Evolutionary conservation across 2,888 invertebrate species (phyloP).

Genomic region (Steinernema scapterisci): DNA sequence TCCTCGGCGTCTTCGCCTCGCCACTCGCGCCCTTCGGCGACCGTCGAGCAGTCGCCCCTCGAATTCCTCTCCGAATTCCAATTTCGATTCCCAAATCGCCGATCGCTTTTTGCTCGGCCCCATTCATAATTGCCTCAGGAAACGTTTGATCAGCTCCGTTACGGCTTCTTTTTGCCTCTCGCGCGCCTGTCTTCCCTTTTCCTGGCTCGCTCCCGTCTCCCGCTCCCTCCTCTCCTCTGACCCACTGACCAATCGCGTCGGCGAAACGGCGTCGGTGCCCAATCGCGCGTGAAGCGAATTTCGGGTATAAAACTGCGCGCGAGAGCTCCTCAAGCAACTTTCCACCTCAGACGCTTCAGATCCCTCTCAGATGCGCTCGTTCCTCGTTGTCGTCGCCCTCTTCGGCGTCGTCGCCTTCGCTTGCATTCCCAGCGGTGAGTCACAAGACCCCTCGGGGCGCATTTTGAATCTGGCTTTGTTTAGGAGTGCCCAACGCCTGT

Average conservation of each 20-base stretch:
- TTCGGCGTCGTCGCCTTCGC: constrained; percentile 13
- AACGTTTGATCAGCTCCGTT: background rate
- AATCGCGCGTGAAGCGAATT: constrained; percentile 31
- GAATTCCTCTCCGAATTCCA: constrained; percentile 1
- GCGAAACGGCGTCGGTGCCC: constrained; percentile 26
- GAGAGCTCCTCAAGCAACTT: background rate
- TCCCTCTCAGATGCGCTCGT: background rate
- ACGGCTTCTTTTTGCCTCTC: constrained; percentile 13
- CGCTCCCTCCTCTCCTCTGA: constrained; percentile 1
- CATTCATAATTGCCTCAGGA: constrained; percentile 11
- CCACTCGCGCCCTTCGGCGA: background rate
- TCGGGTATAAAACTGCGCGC: constrained; percentile 12
- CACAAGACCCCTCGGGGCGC: constrained; percentile 16
- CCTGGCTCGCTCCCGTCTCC: background rate
- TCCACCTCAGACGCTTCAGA: constrained; percentile 10
- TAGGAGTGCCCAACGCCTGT: constrained; percentile 25
- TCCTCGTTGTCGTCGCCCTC: background rate
- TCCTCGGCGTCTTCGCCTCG: constrained; percentile 11
- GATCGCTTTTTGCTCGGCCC: constrained; percentile 27
- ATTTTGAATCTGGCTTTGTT: background rate
- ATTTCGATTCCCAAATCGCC: background rate
- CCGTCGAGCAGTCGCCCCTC: background rate
- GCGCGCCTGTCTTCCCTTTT: constrained; percentile 9
- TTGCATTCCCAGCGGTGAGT: constrained; percentile 15
- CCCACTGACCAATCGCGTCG: constrained; percentile 19